Base-by-base conservation (phyloP, 2,113 vertebrate genomes). In the Arvicanthis niloticus region DNA sequence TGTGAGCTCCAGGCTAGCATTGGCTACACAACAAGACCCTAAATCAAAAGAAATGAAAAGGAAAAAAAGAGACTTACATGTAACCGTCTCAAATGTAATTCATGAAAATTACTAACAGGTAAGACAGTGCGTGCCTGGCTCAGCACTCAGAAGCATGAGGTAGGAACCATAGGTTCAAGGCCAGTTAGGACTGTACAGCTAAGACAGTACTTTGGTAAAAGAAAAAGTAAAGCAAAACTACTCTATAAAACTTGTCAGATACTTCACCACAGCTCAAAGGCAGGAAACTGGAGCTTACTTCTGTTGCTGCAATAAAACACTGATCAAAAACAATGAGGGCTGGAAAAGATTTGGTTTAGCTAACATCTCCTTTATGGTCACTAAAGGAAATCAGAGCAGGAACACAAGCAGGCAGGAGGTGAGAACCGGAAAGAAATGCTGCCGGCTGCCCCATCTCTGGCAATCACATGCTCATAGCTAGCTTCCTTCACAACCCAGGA, bases 11-110 rank as follows among this genome's bases (percentile, higher is more conserved):
- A 67, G 29, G 42, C 17, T 51, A 51, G 51, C 51, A 51, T 11
- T 51, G 51, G 51, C 51, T 19, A 67, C 42, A 86, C 21, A 62
- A 51, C 51, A 85, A 40, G n/a, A 62, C 11, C n/a, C n/a, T 65
- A 58, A 16, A 42, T 45, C 16, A 34, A 85, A 85, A 29, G 42
- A n/a, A 48, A 48, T 48, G 7, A 51, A 11, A 11, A 65, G 11
- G 19, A 7, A 42, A 58, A 56, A n/a, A 13, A 87, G 16, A 88
- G 75, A 42, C 26, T 78, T 67, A 88, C 72, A 70, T 87, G 77
- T 65, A 84, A 72, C 60, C 51, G 24, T 62, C 82, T 89, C 65
- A 37, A 22, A 90, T 67, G 90, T 95, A 84, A 62, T 81, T 90
- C 84, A 87, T 82, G 26, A 96, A 78, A 7, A 21, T 84, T 89